Conservation (phyloP, 2,113 vertebrate species). For the Anoplopoma fimbria region DNA sequence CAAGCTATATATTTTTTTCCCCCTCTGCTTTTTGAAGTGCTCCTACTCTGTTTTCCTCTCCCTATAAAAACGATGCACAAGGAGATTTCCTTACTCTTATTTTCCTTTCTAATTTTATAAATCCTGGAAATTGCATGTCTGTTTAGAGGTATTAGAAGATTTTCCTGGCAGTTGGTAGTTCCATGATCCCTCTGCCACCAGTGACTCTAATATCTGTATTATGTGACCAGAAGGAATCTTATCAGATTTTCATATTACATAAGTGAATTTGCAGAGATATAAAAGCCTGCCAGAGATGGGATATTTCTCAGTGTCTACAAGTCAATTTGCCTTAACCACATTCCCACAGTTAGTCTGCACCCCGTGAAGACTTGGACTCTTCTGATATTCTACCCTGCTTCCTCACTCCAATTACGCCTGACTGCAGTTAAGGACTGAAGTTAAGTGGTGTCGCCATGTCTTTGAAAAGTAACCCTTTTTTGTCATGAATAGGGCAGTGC, state of each 20-base stretch:
- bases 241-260: conserved; percentile 72
- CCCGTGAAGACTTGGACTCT: conserved; percentile 49
- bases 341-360: conserved; percentile 61
- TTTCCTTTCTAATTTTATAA: conserved; percentile 64
- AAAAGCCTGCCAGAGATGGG: conserved; percentile 40
- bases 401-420: conserved; percentile 34
- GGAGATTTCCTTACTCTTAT: conserved; percentile 53
- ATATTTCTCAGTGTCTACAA: conserved; percentile 48
- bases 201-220: conserved; percentile 55
- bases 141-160: conserved; percentile 61
- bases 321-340: conserved; percentile 50
- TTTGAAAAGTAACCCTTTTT: conserved; percentile 67
- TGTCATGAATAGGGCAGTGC: conserved; percentile 32
- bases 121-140: conserved; percentile 67
- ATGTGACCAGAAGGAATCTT: conserved; percentile 53
- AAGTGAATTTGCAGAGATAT: conserved; percentile 57
- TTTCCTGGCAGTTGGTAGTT: conserved; percentile 76
- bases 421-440: conserved; percentile 52
- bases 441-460: conserved; percentile 52
- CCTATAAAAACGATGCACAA: conserved; percentile 50
- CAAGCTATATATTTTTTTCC: conserved; percentile 12
- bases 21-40: conserved; percentile 8
- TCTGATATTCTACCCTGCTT: conserved; percentile 56
- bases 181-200: conserved; percentile 66
- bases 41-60: conserved; percentile 54